Evolutionary conservation across 2,888 invertebrate genomes (phyloP).

Genomic region (Eubasilissa splendida): DNA sequence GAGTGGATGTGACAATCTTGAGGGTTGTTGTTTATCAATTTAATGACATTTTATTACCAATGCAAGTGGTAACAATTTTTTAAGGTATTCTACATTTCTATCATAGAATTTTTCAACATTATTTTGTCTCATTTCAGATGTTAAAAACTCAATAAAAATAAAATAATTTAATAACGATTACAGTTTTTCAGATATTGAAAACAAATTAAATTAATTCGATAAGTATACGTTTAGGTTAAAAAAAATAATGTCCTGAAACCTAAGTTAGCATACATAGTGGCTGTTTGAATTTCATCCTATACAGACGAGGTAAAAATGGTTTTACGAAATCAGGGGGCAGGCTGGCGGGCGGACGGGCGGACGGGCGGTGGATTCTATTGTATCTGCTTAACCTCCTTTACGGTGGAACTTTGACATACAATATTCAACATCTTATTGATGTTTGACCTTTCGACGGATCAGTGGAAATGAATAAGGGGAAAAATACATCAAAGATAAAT

Average conservation of each 20-base stretch:
- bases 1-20: no score
- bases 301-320: conserved; percentile 31
- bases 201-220: no score
- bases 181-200: no score
- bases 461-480: conserved; percentile 26
- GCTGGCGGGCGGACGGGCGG: not conserved
- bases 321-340: conserved; percentile 4
- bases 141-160: no score
- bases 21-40: no score
- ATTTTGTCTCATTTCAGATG: no score
- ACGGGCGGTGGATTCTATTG: conserved; percentile 24
- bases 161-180: no score
- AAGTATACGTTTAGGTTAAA: not conserved
- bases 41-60: no score
- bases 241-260: conserved; percentile 2
- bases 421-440: conserved; percentile 35
- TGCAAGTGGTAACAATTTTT: no score
- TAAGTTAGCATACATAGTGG: conserved; percentile 35
- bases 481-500: conserved; percentile 25
- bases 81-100: no score
- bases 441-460: conserved; percentile 28
- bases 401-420: conserved; percentile 27
- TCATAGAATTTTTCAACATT: no score
- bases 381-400: conserved; percentile 31
- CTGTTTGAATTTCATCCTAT: conserved; percentile 20